Percentiles rank a stretch among this genome's conserved stretches.
Evolutionary conservation across 2,113 vertebrate genomes (phyloP).

Genomic region (Tragelaphus imberbis): DNA sequence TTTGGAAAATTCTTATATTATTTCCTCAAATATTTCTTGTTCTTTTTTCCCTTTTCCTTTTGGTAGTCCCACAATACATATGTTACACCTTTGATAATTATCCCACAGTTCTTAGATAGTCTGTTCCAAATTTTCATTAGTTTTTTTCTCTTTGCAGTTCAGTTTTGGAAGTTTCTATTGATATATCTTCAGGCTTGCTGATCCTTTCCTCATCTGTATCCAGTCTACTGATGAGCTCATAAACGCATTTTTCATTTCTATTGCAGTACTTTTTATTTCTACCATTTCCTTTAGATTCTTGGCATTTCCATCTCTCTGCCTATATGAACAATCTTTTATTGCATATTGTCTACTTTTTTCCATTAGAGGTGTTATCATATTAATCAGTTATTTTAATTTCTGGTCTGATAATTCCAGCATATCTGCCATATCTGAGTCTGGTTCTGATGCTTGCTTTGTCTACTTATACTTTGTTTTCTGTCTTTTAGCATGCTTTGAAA

Average conservation of each 20-base stretch:
- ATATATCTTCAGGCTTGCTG: neutral
- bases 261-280: neutral
- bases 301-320: neutral
- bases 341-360: neutral
- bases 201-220: neutral
- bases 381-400: neutral
- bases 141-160: neutral
- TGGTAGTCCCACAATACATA: neutral
- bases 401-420: neutral
- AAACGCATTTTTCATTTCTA: neutral
- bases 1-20: neutral
- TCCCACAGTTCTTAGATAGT: neutral
- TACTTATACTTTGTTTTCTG: neutral
- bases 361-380: neutral
- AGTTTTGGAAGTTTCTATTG: neutral
- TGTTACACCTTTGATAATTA: neutral
- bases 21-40: neutral
- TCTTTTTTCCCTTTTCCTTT: neutral
- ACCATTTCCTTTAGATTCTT: neutral
- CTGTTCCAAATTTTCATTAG: neutral
- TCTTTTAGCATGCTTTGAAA: neutral
- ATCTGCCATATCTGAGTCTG: neutral
- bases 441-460: neutral
- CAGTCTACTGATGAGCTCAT: neutral
- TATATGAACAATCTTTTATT: neutral